Evolutionary conservation across 2,888 invertebrate genomes (phyloP).

Genomic region (Disparrhopalites patrizii): DNA sequence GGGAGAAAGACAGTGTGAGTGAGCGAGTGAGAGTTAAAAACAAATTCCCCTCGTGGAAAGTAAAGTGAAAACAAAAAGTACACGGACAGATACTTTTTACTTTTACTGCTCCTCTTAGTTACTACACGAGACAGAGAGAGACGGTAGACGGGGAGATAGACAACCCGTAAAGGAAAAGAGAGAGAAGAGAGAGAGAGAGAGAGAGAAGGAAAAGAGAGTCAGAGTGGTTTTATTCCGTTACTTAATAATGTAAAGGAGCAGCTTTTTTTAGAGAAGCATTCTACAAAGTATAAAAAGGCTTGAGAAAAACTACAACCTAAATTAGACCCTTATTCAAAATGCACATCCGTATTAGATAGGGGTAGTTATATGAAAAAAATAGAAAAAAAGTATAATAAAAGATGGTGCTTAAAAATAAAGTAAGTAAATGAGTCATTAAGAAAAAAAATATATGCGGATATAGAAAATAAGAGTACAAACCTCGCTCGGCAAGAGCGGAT

Average conservation of each 20-base stretch:
- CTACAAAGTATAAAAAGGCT: neutral
- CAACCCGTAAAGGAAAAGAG: neutral
- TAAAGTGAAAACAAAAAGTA: conserved; percentile 1
- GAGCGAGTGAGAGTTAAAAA: neutral
- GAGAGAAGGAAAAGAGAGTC: conserved; percentile 1
- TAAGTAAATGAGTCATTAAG: too few relatives aligned
- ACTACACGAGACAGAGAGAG: too few relatives aligned
- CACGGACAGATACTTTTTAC: neutral
- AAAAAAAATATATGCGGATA: conserved; percentile 24
- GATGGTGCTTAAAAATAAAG: neutral
- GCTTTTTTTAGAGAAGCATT: neutral
- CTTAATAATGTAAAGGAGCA: too few relatives aligned
- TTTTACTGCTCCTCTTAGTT: too few relatives aligned
- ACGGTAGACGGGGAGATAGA: too few relatives aligned
- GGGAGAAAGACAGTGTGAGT: neutral
- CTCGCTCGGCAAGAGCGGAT: conserved; percentile 48
- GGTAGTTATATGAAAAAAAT: neutral
- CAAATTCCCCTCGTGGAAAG: conserved; percentile 7
- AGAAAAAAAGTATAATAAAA: neutral
- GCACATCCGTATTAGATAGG: too few relatives aligned
- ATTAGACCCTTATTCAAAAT: neutral
- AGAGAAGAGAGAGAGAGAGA: conserved; percentile 1
- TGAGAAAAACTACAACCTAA: neutral
- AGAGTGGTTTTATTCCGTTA: neutral
- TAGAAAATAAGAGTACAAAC: conserved; percentile 44